Conservation (phyloP, 2,888 invertebrate genomes). For the Cataglyphis altisquamis region DNA sequence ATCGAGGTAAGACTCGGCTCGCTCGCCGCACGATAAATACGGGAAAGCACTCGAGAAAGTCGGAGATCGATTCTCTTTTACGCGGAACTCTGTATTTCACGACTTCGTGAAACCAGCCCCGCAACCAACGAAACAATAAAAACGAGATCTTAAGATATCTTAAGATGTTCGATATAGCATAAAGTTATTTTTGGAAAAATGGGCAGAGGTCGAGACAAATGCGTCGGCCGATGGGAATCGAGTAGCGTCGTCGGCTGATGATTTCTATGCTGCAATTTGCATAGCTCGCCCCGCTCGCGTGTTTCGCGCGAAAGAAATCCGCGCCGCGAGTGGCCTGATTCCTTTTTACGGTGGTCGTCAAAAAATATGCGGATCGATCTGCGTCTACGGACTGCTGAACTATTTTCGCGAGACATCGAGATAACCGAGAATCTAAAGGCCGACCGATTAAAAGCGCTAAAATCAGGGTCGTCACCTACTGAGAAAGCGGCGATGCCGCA, state of each 20-base stretch:
- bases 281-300: slow-evolving; percentile 70
- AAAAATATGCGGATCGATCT: slow-evolving; percentile 60
- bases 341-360: slow-evolving; percentile 60
- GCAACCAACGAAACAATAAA: slow-evolving; percentile 29
- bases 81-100: slow-evolving; percentile 8
- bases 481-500: not conserved
- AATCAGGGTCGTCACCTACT: slow-evolving; percentile 1
- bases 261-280: slow-evolving; percentile 74
- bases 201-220: slow-evolving; percentile 58
- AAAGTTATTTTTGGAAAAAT: slow-evolving; percentile 66
- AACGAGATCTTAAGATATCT: slow-evolving; percentile 23
- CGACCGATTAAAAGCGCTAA: slow-evolving; percentile 10
- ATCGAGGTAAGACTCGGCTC: slow-evolving; percentile 37
- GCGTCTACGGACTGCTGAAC: slow-evolving; percentile 12
- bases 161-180: slow-evolving; percentile 45
- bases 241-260: slow-evolving; percentile 60
- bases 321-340: slow-evolving; percentile 70
- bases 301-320: slow-evolving; percentile 69
- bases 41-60: slow-evolving; percentile 19
- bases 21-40: not conserved
- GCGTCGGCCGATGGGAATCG: slow-evolving; percentile 64
- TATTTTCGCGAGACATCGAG: slow-evolving; percentile 32
- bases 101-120: slow-evolving; percentile 5
- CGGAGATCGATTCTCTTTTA: slow-evolving; percentile 6
- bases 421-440: slow-evolving; percentile 25